Percentiles rank a stretch among this genome's conserved stretches.
Evolutionary conservation across 2,888 invertebrate genomes (phyloP).

Genomic region (Sycophila texana): DNA sequence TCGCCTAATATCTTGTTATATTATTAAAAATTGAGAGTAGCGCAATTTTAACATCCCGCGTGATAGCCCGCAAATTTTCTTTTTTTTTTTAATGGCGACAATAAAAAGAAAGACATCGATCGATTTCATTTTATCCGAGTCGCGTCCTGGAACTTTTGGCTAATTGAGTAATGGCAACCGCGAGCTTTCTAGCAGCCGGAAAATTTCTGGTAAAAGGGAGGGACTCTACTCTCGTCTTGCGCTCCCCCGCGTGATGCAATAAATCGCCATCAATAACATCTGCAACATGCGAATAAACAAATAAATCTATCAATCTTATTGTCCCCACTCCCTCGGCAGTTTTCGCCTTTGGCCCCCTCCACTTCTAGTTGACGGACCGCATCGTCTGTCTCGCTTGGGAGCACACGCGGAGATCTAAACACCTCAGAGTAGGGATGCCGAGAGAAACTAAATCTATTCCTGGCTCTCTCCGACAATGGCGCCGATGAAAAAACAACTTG

Average conservation of each 20-base stretch:
- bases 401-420: neutral
- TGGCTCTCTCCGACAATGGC: slow-evolving; percentile 22
- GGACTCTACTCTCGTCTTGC: neutral
- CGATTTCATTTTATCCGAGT: too few relatives aligned
- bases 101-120: too few relatives aligned
- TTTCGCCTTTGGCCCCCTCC: neutral
- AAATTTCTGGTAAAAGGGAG: neutral
- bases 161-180: too few relatives aligned
- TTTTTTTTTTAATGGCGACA: too few relatives aligned
- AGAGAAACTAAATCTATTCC: slow-evolving; percentile 41
- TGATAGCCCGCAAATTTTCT: too few relatives aligned
- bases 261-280: neutral
- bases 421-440: slow-evolving; percentile 5
- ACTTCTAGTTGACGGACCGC: neutral
- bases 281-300: slow-evolving; percentile 27
- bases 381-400: slow-evolving; percentile 12
- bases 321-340: neutral
- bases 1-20: too few relatives aligned
- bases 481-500: slow-evolving; percentile 27
- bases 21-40: too few relatives aligned
- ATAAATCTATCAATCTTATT: slow-evolving; percentile 27
- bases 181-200: too few relatives aligned
- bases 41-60: too few relatives aligned
- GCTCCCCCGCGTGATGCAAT: neutral
- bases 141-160: too few relatives aligned